Evolutionary conservation across 2,888 invertebrate genomes (phyloP), one percentile per base, ranked within the genome.

Genomic region (Tiliacea citrago): DNA sequence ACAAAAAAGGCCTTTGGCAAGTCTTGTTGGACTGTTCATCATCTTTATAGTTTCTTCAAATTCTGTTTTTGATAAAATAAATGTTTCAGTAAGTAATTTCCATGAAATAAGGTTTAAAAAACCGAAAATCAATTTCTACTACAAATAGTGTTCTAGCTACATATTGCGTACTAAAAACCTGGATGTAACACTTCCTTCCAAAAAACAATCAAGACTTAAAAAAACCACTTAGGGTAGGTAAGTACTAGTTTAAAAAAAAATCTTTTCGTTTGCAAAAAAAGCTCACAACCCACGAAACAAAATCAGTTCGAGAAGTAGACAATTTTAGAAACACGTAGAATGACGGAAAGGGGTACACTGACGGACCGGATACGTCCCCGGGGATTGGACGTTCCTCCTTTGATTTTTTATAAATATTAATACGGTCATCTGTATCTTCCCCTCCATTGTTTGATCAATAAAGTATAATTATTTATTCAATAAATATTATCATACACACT

Each of bases 341-440:
- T 55, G 53, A 66, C 71, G 24, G 73, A 68, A 75, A 86, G 77
- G 76, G 82, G 69, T 77, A 62, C 70, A 63, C 55, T 75, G 53
- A 61, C 53, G 73, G 75, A 63, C 73, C 61, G 79, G 68, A 77
- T 77, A 61, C 63, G 39, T 74, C 79, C 82, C 10, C 24, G 39
- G 72, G 79, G 72, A 63, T 65, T 61, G n/a, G 57, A 77, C 53
- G 71, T 49, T 74, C 58, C 79, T 82, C 70, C 75, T 79, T 77
- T 84, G 86, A 77, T 84, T 86, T 84, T 86, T 84, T 79, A 84
- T 86, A 85, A 85, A 86, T 85, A 86, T 86, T 86, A 84, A 86
- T 77, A 77, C 73, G 74, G 79, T 70, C 79, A 84, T 75, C 68
- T 75, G 61, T 75, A 55, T 60, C 57, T 70, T 45, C 58, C 69